Percentiles rank a stretch among this genome's conserved stretches.
Evolutionary conservation across 2,888 invertebrate species (phyloP).

Genomic region (Electrophaes corylata): DNA sequence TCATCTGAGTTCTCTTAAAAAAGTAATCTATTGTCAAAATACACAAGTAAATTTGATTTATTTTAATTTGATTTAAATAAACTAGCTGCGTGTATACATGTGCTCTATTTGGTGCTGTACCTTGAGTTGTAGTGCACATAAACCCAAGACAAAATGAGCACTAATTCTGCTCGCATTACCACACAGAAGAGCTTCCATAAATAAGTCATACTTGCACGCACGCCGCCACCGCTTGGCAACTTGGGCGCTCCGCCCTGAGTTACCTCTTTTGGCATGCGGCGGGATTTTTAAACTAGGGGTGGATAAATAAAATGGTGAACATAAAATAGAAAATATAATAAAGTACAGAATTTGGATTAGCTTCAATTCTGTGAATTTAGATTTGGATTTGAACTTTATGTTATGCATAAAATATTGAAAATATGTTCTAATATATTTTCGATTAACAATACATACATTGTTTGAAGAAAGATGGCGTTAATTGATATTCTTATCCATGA

Average conservation of each 20-base stretch:
- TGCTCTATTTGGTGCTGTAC: slow-evolving; percentile 17
- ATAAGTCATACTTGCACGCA: slow-evolving; percentile 82
- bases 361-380: neutral
- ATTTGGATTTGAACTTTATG: neutral
- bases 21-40: too few relatives aligned
- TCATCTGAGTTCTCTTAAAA: too few relatives aligned
- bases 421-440: too few relatives aligned
- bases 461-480: too few relatives aligned
- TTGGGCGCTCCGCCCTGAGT: slow-evolving; percentile 38
- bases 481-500: too few relatives aligned
- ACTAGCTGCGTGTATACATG: neutral
- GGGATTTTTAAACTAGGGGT: slow-evolving; percentile 27
- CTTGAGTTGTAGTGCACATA: slow-evolving; percentile 74
- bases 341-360: neutral
- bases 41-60: too few relatives aligned
- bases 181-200: slow-evolving; percentile 75
- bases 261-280: slow-evolving; percentile 28
- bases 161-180: slow-evolving; percentile 68
- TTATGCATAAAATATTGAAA: too few relatives aligned
- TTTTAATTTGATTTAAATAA: too few relatives aligned
- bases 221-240: slow-evolving; percentile 61
- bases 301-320: slow-evolving; percentile 11
- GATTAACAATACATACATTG: too few relatives aligned
- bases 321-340: slow-evolving; percentile 8
- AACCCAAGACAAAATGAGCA: slow-evolving; percentile 77